Base-by-base conservation (phyloP, 2,888 invertebrate species). In the Adela reaumurella region DNA sequence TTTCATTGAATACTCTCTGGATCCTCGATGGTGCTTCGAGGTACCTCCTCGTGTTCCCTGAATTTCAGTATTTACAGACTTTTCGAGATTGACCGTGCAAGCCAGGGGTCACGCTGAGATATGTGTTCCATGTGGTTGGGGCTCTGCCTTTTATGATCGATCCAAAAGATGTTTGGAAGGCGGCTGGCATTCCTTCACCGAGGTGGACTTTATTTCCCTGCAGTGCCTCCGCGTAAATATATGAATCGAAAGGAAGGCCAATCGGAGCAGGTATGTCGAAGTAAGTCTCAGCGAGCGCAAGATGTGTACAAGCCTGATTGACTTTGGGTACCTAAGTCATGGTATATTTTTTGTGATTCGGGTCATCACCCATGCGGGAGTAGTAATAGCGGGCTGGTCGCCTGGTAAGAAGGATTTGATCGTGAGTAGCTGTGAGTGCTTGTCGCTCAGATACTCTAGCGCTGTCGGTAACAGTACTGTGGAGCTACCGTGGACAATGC, bases 1-100 rank as follows among this genome's bases (percentile, higher is more conserved):
- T 50, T 51, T 17, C 51, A 52, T 5, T 48, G 43, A 14, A 50
- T 46, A 18, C 48, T 49, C n/a, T 53, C 51, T 18, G 50, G 17
- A 17, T 47, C 50, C n/a, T 17, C 24, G n/a, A 43, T 48, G 18
- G 46, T 24, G 10, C 35, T 19, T 28, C 19, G 3, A 14, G 50
- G 45, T 28, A 20, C 29, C 17, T 50, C 50, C 16, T 44, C 49
- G 17, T 35, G 20, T 11, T 53, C 47, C 20, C 50, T 47, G 29
- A 51, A 45, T 17, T 17, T 48, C 17, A 42, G 43, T n/a, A n/a
- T n/a, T n/a, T 16, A 52, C 19, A 17, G 51, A 29, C n/a, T n/a
- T n/a, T n/a, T n/a, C n/a, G n/a, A n/a, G n/a, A n/a, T n/a, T n/a
- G n/a, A n/a, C n/a, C n/a, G 50, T 49, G 16, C 45, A 46, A 1